Evolutionary conservation across 37 sponge, comb jelly and placozoan genomes (phyloP).

Genomic region (Ianthella basta): DNA sequence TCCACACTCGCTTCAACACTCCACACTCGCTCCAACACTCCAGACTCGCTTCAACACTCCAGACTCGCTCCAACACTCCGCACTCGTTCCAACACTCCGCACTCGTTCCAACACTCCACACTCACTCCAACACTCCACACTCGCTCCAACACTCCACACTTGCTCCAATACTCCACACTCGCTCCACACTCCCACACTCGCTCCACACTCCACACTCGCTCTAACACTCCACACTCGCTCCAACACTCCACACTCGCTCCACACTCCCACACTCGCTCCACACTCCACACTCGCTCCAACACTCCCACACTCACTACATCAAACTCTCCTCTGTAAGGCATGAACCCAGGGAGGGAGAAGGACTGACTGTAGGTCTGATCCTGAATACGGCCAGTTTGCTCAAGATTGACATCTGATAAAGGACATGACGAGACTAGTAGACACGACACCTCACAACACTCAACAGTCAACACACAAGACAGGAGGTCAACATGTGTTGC

Average conservation of each 20-base stretch:
- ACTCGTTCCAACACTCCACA: no score
- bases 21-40: no score
- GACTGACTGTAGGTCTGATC: neutral
- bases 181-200: no score
- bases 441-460: neutral
- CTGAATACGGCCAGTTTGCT: neutral
- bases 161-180: no score
- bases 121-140: no score
- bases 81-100: no score
- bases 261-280: no score
- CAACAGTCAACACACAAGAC: neutral
- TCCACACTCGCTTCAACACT: no score
- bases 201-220: no score
- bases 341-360: slow-evolving; percentile 49
- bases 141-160: no score
- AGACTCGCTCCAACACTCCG: no score
- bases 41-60: no score
- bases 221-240: neutral
- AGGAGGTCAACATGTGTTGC: neutral
- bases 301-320: slow-evolving; percentile 45
- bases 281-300: neutral
- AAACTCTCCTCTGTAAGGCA: slow-evolving; percentile 85
- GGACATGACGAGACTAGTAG: neutral
- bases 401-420: neutral
- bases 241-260: neutral